Evolutionary conservation across 2,113 vertebrate species (phyloP).

Genomic region (Taxidea taxus): DNA sequence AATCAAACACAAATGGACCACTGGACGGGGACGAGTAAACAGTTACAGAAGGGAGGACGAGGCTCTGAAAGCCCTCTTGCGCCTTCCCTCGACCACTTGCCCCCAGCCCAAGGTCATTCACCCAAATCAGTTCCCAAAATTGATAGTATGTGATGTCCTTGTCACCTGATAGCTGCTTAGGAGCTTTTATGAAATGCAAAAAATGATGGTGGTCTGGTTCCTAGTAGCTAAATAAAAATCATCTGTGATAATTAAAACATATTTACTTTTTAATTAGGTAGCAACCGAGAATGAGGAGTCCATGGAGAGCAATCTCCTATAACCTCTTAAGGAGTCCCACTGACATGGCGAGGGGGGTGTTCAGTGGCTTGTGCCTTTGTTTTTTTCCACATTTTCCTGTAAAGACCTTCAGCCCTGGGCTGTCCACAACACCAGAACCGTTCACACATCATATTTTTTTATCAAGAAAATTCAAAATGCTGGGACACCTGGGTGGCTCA

Average conservation of each 20-base stretch:
- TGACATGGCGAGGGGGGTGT: not conserved
- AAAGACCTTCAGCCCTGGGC: slow-evolving; percentile 32
- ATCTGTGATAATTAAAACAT: slow-evolving; percentile 30
- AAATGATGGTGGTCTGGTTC: not conserved
- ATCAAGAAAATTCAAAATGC: slow-evolving; percentile 45
- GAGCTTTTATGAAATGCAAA: slow-evolving; percentile 33
- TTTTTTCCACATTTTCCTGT: not conserved
- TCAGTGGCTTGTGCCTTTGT: rapidly evolving
- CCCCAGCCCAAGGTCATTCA: not conserved
- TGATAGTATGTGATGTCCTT: not conserved
- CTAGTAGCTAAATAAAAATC: not conserved
- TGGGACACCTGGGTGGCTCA: too few species aligned
- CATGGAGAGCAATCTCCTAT: slow-evolving; percentile 51
- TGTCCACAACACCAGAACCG: slow-evolving; percentile 19
- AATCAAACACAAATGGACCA: not conserved
- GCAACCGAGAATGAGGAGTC: slow-evolving; percentile 52
- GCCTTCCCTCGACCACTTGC: not conserved
- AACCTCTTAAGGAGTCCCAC: slow-evolving; percentile 42
- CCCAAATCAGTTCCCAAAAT: not conserved
- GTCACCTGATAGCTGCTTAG: not conserved
- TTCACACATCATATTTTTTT: slow-evolving; percentile 44
- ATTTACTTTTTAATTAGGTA: slow-evolving; percentile 66
- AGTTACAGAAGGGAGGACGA: not conserved
- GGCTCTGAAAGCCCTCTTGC: not conserved
- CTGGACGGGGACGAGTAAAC: not conserved